Evolutionary conservation across 2,113 vertebrate species (phyloP), one percentile per base, ranked within the genome.

Genomic region (Ariopsis seemanni): DNA sequence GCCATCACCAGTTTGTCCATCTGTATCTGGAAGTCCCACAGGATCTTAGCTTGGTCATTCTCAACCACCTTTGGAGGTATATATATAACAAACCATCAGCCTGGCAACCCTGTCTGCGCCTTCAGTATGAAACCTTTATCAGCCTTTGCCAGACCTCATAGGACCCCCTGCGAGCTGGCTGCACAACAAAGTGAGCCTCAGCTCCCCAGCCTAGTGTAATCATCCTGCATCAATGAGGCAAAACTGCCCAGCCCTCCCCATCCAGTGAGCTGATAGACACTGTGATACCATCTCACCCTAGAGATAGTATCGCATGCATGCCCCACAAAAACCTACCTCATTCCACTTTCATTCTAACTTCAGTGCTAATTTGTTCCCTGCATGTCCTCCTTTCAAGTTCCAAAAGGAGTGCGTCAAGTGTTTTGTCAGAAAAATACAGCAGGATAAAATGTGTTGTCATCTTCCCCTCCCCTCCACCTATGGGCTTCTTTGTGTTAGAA

Each of bases 221-320:
- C 91, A 86, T 83, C 48, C 90, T 20, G 85, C 60, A 52, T 90
- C 93, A 92, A 92, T 90, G 92, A 93, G 94, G 93, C 90, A 88
- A 92, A 93, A 94, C 92, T 86, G 67, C 90, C 80, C 62, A 81
- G 53, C 88, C 80, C 80, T 83, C 69, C 85, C 52, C 57, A 48
- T 81, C 75, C 82, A 69, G 82, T 86, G 90, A 90, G 86, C 53
- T 82, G 88, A 87, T 89, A 86, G 90, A 87, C 89, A 87, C 90
- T 86, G 75, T 83, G 58, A 93, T 93, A 89, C 34, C 85, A 92
- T 92, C 91, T 78, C 42, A 34, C n/a, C 42, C 30, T 50, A 1
- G 12, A 22, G 93, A 94, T 94, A 92, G 84, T 78, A 93, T 93
- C 91, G 22, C 30, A 92, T 93, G 90, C 88, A 85, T 92, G 93